Evolutionary conservation across 2,888 invertebrate species (phyloP).

Genomic region (Pyrrhia umbra): DNA sequence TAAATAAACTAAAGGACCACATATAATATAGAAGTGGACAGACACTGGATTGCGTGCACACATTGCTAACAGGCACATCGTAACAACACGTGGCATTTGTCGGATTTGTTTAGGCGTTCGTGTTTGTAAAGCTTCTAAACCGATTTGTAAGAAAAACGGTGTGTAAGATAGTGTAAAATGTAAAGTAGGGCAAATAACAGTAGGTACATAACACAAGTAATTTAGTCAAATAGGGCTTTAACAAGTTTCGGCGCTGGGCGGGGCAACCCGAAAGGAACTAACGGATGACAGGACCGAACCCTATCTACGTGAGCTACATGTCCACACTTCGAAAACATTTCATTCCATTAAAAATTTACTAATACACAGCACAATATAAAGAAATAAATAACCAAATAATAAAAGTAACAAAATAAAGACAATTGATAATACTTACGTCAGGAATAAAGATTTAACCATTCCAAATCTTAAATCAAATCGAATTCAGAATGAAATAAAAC

Average conservation of each 20-base stretch:
- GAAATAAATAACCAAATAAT: slow-evolving; percentile 26
- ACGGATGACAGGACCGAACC: slow-evolving; percentile 75
- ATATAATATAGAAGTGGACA: slow-evolving; percentile 89
- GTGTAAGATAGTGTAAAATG: slow-evolving; percentile 82
- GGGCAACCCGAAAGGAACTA: slow-evolving; percentile 84
- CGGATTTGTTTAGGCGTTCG: slow-evolving; percentile 74
- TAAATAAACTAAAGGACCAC: slow-evolving; percentile 86
- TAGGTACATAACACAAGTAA: slow-evolving; percentile 73
- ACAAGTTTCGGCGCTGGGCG: slow-evolving; percentile 88
- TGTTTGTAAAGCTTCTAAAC: slow-evolving; percentile 77
- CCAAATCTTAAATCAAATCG: slow-evolving; percentile 35
- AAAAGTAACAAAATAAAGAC: slow-evolving; percentile 26
- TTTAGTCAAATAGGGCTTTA: slow-evolving; percentile 75
- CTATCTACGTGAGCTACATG: slow-evolving; percentile 81
- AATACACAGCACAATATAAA: slow-evolving; percentile 43
- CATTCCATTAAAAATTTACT: slow-evolving; percentile 47
- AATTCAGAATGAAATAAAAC: slow-evolving; percentile 36
- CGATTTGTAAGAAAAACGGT: slow-evolving; percentile 67
- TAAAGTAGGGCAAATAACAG: slow-evolving; percentile 80
- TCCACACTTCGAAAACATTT: slow-evolving; percentile 84
- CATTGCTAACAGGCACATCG: slow-evolving; percentile 88
- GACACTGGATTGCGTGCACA: slow-evolving; percentile 88
- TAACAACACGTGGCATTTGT: slow-evolving; percentile 75
- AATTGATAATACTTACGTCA: slow-evolving; percentile 48
- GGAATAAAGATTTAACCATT: slow-evolving; percentile 38